Percentiles rank a stretch among this genome's conserved stretches.
These are phyloP conservation scores for Heterodera carotae DNA, from an alignment of 1,140 invertebrate genomes.

Conservation along the genomic window DNA sequence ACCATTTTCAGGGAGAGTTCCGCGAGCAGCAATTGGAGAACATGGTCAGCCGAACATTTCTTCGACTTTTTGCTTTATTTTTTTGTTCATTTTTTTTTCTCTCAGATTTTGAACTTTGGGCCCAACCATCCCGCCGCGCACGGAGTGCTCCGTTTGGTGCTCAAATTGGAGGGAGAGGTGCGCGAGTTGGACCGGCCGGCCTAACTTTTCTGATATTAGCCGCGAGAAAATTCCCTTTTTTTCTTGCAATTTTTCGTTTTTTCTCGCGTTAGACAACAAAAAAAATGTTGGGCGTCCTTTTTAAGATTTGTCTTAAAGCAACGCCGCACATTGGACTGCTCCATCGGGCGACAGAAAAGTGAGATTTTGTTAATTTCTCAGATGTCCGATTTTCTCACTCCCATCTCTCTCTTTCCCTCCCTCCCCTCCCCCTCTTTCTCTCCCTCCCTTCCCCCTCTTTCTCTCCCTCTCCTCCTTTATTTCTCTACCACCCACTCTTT, in stretches of 20 bases:
- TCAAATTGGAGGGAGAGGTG: constrained; percentile 94
- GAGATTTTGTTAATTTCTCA: too few relatives aligned
- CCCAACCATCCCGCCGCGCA: constrained; percentile 98
- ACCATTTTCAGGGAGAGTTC: constrained; percentile 27
- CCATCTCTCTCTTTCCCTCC: too few relatives aligned
- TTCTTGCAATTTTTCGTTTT: neutral
- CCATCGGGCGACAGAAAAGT: constrained; percentile 93
- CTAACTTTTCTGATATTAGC: too few relatives aligned
- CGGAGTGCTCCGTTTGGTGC: constrained; percentile 87
- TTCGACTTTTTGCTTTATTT: neutral
- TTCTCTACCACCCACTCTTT: too few relatives aligned
- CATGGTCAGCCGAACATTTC: too few relatives aligned
- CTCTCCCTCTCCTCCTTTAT: too few relatives aligned
- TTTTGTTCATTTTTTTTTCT: neutral
- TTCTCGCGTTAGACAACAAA: too few relatives aligned
- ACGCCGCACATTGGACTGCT: constrained; percentile 96
- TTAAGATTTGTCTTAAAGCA: constrained; percentile 78
- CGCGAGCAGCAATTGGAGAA: constrained; percentile 63
- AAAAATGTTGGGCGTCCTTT: constrained; percentile 44
- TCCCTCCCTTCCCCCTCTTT: too few relatives aligned
- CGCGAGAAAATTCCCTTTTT: neutral
- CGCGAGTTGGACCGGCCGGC: too few relatives aligned
- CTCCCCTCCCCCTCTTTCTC: too few relatives aligned
- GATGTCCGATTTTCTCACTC: too few relatives aligned
- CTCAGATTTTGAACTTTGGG: constrained; percentile 82